Conservation (phyloP, 2,888 invertebrate genomes). For the Chelonus formosanus region DNA sequence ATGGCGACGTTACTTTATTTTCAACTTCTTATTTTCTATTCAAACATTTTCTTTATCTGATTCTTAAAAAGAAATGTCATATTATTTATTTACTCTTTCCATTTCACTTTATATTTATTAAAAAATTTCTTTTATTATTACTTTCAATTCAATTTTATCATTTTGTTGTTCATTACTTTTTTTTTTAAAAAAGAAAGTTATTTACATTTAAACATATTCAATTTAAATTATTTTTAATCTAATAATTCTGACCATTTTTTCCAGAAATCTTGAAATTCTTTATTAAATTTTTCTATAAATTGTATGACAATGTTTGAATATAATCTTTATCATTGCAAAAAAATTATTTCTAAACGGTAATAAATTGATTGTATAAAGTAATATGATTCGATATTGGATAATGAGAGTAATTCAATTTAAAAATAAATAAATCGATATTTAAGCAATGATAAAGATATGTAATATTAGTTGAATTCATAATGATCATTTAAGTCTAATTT, state of each 20-base stretch:
- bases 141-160: too few relatives aligned
- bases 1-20: conserved; percentile 57
- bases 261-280: background rate
- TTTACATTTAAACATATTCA: too few relatives aligned
- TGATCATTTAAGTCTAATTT: conserved; percentile 47
- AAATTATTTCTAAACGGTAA: background rate
- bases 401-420: too few relatives aligned
- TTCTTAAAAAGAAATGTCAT: background rate
- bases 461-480: conserved; percentile 32
- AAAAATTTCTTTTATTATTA: too few relatives aligned
- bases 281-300: background rate
- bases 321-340: conserved; percentile 39
- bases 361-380: too few relatives aligned
- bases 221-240: too few relatives aligned
- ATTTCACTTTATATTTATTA: background rate
- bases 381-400: too few relatives aligned
- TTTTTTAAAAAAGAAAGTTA: too few relatives aligned
- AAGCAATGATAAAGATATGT: conserved; percentile 47
- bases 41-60: background rate
- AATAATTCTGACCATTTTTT: background rate
- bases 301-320: conserved; percentile 3
- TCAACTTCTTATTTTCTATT: conserved; percentile 41
- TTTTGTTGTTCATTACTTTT: too few relatives aligned
- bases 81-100: background rate
- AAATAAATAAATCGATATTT: too few relatives aligned